Evolutionary conservation across 2,113 vertebrate genomes (phyloP).

Genomic region (Dendrocopos noguchii): DNA sequence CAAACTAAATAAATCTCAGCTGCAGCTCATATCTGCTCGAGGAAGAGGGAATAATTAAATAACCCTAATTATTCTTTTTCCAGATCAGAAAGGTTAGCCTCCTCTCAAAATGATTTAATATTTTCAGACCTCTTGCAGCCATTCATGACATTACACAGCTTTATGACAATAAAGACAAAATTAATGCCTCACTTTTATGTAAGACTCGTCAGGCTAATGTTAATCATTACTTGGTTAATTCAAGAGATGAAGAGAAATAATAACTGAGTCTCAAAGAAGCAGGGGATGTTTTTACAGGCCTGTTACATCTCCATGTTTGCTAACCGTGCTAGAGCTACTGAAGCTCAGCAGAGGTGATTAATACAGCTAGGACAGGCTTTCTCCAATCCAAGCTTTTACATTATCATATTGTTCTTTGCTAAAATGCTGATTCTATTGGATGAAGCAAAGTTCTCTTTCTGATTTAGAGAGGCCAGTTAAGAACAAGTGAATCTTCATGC

Average conservation of each 20-base stretch:
- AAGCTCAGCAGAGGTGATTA: conserved; percentile 9
- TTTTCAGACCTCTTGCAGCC: neutral
- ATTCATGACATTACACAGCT: neutral
- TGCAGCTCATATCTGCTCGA: neutral
- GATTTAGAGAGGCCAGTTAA: neutral
- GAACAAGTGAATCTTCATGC: neutral
- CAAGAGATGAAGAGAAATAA: conserved; percentile 15
- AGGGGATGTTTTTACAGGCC: conserved; percentile 10
- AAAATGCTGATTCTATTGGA: neutral
- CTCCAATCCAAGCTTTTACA: neutral
- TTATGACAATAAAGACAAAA: conserved; percentile 1
- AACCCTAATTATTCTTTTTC: neutral
- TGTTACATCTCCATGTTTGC: neutral
- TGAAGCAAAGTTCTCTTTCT: neutral
- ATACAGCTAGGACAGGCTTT: neutral
- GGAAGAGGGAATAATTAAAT: conserved; percentile 10
- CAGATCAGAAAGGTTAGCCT: neutral
- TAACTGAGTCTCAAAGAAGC: conserved; percentile 14
- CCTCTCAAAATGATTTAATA: conserved; percentile 23
- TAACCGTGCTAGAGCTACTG: conserved; percentile 11
- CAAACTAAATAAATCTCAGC: conserved; percentile 1
- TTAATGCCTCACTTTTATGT: neutral
- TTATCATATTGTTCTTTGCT: neutral
- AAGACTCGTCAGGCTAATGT: conserved; percentile 2
- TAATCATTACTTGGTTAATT: conserved; percentile 4